Base-by-base conservation (phyloP, 2,797 vertebrate genomes). In the Cirrhinus mrigala region DNA sequence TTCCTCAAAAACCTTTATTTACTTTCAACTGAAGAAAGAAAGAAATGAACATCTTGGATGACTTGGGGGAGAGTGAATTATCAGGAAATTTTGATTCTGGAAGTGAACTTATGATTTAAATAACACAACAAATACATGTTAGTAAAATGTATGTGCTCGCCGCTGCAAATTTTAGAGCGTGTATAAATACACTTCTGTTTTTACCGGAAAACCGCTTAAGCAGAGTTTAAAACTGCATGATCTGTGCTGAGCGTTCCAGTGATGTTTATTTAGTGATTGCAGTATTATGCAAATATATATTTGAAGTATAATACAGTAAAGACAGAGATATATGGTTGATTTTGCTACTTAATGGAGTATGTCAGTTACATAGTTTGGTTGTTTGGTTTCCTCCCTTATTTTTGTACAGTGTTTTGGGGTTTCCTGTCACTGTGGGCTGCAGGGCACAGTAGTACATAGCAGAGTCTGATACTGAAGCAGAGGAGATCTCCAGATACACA, bases 401-500 rank as follows among this genome's bases (percentile, higher is more conserved):
- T 73, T 16, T 73, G 70, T 48, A 73, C 69, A 48, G 69, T 46
- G 44, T n/a, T 24, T 1, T 9, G 4, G 44, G 0, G 44, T 48
- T 71, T 71, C 44, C 69, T 48, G 69, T 71, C 44, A 27, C 69
- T 71, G 69, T 71, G 69, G 44, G 69, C 40, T 71, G 0, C 69
- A 71, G 69, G 44, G 69, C 69, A 71, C 69, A 71, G 44, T 24
- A 71, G 3, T 71, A 48, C 44, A 16, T 2, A 1, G 69, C 40
- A 48, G 69, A 71, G n/a, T 73, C 70, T 48, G 15, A 27, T 18
- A 73, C 44, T 1, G 1, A 48, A 27, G n/a, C n/a, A 18, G 70
- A 73, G n/a, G 70, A 73, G 33, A 87, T 74, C 37, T 54, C 4
- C 24, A 87, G 86, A 84, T 58, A 22, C 70, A 84, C 77, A 54